These are phyloP conservation scores for Microcebus tavaratra DNA, from an alignment of 2,113 vertebrate species.

Conservation along the genomic window DNA sequence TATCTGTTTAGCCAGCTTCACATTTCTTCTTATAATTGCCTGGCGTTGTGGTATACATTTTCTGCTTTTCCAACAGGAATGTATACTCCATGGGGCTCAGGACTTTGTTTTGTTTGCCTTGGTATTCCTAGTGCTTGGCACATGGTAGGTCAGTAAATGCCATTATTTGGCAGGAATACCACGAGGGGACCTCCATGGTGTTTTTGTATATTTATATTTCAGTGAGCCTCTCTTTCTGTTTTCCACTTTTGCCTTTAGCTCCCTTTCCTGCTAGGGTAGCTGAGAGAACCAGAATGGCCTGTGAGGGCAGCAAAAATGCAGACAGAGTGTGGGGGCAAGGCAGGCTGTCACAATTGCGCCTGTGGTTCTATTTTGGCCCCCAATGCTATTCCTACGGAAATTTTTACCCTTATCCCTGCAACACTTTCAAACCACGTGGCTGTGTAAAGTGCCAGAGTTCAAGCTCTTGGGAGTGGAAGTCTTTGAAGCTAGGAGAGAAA, in stretches of 20 bases:
- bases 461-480: slow-evolving; percentile 61
- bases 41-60: background rate
- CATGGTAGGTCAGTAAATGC: background rate
- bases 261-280: background rate
- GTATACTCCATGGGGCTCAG: background rate
- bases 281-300: background rate
- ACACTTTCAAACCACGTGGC: background rate
- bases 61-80: background rate
- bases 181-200: background rate
- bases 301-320: background rate
- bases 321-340: background rate
- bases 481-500: slow-evolving; percentile 58
- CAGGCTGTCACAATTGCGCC: background rate
- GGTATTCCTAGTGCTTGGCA: background rate
- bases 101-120: background rate
- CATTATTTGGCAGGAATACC: background rate
- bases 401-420: background rate
- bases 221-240: background rate
- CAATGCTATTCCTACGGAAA: background rate
- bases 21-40: background rate
- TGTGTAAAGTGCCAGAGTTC: background rate
- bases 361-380: background rate
- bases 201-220: background rate
- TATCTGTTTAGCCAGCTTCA: background rate
- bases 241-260: background rate